These are phyloP conservation scores for Dolichallabes microphthalmus DNA, from an alignment of 2,113 vertebrate genomes.

Conservation along the genomic window DNA sequence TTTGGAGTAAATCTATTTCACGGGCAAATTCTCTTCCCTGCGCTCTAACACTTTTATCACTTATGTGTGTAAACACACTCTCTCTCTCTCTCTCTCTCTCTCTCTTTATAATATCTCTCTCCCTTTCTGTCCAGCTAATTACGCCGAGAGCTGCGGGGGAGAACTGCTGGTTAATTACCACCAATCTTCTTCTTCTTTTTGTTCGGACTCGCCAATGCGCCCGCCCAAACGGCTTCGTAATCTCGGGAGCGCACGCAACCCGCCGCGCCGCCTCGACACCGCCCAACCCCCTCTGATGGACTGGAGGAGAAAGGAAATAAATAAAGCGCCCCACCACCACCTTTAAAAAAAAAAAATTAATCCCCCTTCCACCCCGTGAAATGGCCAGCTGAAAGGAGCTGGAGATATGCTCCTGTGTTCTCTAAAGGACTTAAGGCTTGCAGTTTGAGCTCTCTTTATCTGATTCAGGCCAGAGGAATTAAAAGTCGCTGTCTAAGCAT, in stretches of 20 bases:
- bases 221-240: slow-evolving; percentile 36
- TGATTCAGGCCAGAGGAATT: slow-evolving; percentile 69
- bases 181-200: slow-evolving; percentile 40
- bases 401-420: neutral
- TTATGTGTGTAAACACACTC: neutral
- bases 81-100: neutral
- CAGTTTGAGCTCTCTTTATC: slow-evolving; percentile 58
- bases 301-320: slow-evolving; percentile 2
- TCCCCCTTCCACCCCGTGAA: slow-evolving; percentile 44
- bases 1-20: slow-evolving; percentile 2
- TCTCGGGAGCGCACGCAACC: slow-evolving; percentile 7
- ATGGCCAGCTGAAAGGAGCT: slow-evolving; percentile 55
- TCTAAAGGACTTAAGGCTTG: slow-evolving; percentile 59
- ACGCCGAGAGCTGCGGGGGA: slow-evolving; percentile 27
- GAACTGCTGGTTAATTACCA: slow-evolving; percentile 49
- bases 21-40: slow-evolving; percentile 6
- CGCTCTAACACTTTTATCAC: neutral
- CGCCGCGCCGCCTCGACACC: neutral
- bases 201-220: slow-evolving; percentile 44
- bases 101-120: neutral
- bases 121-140: slow-evolving; percentile 30
- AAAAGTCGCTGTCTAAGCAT: slow-evolving; percentile 66
- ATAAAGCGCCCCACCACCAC: neutral
- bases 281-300: neutral
- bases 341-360: too few relatives aligned